Percentiles rank a stretch among this genome's conserved stretches.
Evolutionary conservation across 2,888 invertebrate species (phyloP).

Genomic region (Conomelus anceps): DNA sequence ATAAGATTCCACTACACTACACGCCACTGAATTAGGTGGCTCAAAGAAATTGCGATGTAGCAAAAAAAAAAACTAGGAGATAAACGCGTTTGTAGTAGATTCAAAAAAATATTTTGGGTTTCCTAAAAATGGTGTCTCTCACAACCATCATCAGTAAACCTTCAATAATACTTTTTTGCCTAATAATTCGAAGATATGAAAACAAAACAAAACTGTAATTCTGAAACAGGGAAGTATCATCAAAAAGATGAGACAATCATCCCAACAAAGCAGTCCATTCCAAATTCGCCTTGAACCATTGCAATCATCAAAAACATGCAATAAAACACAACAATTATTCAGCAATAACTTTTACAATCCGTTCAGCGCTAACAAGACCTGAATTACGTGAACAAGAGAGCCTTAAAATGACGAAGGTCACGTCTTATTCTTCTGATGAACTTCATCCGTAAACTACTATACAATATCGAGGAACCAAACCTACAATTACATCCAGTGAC

Average conservation of each 20-base stretch:
- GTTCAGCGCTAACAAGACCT: not conserved
- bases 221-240: not conserved
- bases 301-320: not conserved
- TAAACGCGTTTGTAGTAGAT: not conserved
- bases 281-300: not conserved
- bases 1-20: not conserved
- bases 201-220: not conserved
- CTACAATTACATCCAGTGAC: not conserved
- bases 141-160: not conserved
- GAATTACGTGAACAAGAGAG: not conserved
- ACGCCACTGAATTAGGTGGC: not conserved
- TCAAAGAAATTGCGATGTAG: not conserved
- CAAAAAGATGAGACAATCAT: not conserved
- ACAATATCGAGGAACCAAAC: not conserved
- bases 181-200: no score
- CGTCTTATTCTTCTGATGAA: no score
- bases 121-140: not conserved
- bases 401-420: not conserved
- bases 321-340: not conserved
- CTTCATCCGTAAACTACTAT: not conserved
- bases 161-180: not conserved
- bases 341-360: not conserved
- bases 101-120: not conserved
- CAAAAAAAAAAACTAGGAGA: not conserved
- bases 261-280: not conserved